phyloP scores from a whole-genome alignment of 1,140 invertebrate species.

The Plectrocnemia conspersa region DNA sequence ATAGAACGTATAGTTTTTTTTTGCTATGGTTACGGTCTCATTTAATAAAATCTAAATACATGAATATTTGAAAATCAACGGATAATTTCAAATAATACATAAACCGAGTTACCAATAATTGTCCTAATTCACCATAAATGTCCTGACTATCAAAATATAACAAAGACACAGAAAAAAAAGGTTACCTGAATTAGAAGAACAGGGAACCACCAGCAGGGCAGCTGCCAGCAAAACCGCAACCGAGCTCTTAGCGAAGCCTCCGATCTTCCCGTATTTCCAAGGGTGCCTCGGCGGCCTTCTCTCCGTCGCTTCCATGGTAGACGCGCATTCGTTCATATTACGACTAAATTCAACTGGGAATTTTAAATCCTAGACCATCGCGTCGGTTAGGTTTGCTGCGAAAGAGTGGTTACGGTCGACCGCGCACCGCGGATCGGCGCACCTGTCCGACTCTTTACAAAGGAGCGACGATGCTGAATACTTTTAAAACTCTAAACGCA shows the following conservation, averaged over 20 bases:
- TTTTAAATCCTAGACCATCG: too few relatives aligned
- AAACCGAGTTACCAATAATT: neutral
- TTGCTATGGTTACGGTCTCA: too few relatives aligned
- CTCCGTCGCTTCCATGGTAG: conserved; percentile 4
- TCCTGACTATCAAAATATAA: conserved; percentile 1
- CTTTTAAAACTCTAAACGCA: too few relatives aligned
- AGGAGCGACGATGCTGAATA: neutral
- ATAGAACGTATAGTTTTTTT: too few relatives aligned
- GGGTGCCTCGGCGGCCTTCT: neutral
- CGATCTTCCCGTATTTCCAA: neutral
- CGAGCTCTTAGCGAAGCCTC: neutral
- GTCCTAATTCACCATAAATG: neutral
- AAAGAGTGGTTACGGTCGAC: too few relatives aligned
- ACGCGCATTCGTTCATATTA: too few relatives aligned
- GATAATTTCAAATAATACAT: neutral
- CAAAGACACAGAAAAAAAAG: conserved; percentile 1
- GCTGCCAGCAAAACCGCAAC: conserved; percentile 15
- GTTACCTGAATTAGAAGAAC: conserved; percentile 26
- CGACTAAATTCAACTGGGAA: too few relatives aligned
- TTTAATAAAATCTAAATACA: too few relatives aligned
- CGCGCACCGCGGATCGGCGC: neutral
- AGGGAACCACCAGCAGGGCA: conserved; percentile 16
- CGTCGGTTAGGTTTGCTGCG: too few relatives aligned
- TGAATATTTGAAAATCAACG: neutral
- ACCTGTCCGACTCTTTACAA: neutral